phyloP scores from a whole-genome alignment of 2,797 vertebrate species.

The Emys orbicularis region DNA sequence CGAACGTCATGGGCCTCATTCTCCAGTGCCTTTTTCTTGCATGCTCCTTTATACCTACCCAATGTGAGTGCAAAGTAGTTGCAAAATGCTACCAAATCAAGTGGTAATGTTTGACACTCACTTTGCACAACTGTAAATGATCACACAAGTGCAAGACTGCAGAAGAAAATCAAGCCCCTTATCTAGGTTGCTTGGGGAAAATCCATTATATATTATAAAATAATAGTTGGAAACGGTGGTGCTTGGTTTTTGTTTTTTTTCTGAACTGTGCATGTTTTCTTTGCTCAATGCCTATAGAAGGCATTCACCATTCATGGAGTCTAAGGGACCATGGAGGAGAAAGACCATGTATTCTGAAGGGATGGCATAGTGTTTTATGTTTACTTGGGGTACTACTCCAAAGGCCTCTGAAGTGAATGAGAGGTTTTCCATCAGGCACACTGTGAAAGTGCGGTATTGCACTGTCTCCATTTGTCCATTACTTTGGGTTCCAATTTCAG shows the following conservation, averaged over 20 bases:
- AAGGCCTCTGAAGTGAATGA: neutral
- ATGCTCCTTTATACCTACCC: neutral
- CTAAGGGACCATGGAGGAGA: accelerated
- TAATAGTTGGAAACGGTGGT: accelerated
- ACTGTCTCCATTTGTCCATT: accelerated
- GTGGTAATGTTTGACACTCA: neutral
- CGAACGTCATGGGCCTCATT: neutral
- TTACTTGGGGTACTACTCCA: neutral
- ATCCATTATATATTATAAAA: accelerated
- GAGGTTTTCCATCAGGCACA: neutral
- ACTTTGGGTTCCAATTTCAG: accelerated
- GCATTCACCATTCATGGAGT: neutral
- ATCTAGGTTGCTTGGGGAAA: accelerated
- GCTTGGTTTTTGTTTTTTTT: accelerated
- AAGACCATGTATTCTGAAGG: neutral
- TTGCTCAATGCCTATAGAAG: accelerated
- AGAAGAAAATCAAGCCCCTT: neutral
- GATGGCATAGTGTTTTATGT: accelerated
- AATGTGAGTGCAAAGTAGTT: neutral
- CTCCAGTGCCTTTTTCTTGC: neutral
- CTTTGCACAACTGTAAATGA: neutral
- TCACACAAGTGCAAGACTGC: neutral
- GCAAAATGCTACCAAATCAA: conserved; percentile 6
- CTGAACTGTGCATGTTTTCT: accelerated
- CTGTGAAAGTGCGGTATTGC: accelerated